These are phyloP conservation scores for Halcyon senegalensis DNA, from an alignment of 2,113 vertebrate species.

Conservation along the genomic window DNA sequence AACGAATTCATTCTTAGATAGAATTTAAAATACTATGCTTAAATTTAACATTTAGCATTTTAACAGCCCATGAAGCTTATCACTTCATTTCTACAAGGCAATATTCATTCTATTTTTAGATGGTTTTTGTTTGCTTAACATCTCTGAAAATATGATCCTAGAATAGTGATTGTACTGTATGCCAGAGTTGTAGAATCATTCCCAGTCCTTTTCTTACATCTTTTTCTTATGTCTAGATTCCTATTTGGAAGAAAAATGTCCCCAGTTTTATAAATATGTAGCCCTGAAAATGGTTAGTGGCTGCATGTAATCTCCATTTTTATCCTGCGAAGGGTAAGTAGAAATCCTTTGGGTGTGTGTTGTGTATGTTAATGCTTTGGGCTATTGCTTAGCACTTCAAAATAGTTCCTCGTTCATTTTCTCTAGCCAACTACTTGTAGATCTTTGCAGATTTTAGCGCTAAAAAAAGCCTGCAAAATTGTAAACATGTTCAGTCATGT, in stretches of 20 bases:
- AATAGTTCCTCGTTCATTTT: background rate
- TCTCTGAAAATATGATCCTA: background rate
- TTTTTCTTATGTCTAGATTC: background rate
- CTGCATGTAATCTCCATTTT: background rate
- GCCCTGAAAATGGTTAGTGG: background rate
- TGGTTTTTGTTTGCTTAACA: background rate
- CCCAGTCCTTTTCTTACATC: background rate
- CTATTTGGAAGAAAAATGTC: background rate
- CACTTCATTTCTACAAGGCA: background rate
- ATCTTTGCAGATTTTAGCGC: slow-evolving; percentile 42
- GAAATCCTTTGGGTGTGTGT: background rate
- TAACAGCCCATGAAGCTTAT: background rate
- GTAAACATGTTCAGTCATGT: slow-evolving; percentile 52
- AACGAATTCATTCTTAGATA: background rate
- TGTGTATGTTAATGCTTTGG: background rate
- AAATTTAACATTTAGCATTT: background rate
- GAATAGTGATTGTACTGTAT: background rate
- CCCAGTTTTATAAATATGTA: background rate
- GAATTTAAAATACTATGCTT: background rate
- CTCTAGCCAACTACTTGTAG: slow-evolving; percentile 35
- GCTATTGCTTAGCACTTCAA: background rate
- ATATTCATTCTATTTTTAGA: background rate
- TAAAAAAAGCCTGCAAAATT: slow-evolving; percentile 56
- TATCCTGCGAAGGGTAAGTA: background rate
- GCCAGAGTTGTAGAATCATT: background rate